phyloP scores from a whole-genome alignment of 2,797 vertebrate genomes.

The Bovichtus variegatus region DNA sequence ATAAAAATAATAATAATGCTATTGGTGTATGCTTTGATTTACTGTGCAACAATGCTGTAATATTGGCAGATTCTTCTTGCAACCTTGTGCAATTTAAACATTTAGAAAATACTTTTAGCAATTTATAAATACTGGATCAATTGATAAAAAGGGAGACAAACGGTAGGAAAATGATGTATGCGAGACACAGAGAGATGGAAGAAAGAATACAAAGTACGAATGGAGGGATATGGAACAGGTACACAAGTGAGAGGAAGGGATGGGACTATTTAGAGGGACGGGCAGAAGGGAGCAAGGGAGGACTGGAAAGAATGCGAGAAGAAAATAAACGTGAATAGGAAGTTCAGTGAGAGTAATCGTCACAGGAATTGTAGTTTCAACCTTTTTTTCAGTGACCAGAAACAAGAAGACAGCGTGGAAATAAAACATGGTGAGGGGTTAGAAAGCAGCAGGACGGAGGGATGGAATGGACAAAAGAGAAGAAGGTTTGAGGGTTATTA shows the following conservation, averaged over 20 bases:
- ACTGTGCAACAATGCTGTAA: background rate
- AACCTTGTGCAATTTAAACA: background rate
- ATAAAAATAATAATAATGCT: background rate
- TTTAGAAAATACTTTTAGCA: background rate
- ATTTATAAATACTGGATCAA: background rate
- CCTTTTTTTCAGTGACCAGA: background rate
- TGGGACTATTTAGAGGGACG: background rate
- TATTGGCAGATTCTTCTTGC: background rate
- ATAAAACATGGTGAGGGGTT: background rate
- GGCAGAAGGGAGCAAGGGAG: background rate
- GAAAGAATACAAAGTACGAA: background rate
- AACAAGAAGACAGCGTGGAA: background rate
- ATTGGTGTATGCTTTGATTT: background rate
- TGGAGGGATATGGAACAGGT: background rate
- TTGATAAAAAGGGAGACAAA: background rate
- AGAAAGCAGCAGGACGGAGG: background rate
- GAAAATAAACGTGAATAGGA: background rate
- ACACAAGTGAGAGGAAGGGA: background rate
- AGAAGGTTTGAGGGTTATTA: conserved; percentile 23
- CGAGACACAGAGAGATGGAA: background rate
- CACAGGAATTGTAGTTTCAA: background rate
- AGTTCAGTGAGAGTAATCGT: conserved; percentile 22
- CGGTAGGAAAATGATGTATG: background rate
- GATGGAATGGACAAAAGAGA: conserved; percentile 20
- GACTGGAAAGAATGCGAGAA: background rate